Base-by-base conservation (phyloP, 2,888 invertebrate genomes). In the Mesorhabditis sp. region DNA sequence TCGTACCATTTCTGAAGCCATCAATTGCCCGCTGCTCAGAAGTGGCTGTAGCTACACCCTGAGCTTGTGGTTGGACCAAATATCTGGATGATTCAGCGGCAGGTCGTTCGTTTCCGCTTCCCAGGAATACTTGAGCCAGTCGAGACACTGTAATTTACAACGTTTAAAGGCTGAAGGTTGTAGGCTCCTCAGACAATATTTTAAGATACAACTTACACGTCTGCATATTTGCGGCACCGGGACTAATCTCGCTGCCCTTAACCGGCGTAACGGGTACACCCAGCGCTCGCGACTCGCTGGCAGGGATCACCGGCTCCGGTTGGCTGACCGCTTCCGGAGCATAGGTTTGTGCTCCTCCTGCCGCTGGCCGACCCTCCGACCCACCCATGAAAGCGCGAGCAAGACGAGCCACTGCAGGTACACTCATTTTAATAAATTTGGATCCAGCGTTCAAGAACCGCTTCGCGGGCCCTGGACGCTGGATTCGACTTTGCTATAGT, bases 141-240 rank as follows among this genome's bases (percentile, higher is more conserved):
- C 58, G 58, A 50, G 58, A 10, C 7, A 50, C 58, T 50, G 58
- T 10, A 50, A 50, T 13, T 50, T 50, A n/a, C 0, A n/a, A 50
- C 10, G n/a, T 50, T 50, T 50, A 13, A 28, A 28, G 28, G 28
- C 28, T 28, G 28, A 28, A 28, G 28, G 1, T 28, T 28, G 28
- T 28, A 28, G 28, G 2, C 28, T 28, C 28, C 28, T 28, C 28
- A 28, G 28, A 28, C 28, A 28, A 28, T 28, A 28, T 28, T 28
- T 28, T 28, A 28, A 28, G 28, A 28, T 50, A 13, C 10, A 13
- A 50, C 58, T n/a, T n/a, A 50, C 58, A 13, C n/a, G 58, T n/a
- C n/a, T 50, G 58, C 58, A 50, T 50, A 50, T 50, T 50, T n/a
- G 58, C 58, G 10, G 58, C 7, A 50, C 58, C 58, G n/a, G 58